A percentile compares a stretch with the other conserved stretches of the same genome.
These are phyloP conservation scores for Phymorhynchus buccinoides DNA, from an alignment of 1,140 invertebrate species.

Conservation along the genomic window DNA sequence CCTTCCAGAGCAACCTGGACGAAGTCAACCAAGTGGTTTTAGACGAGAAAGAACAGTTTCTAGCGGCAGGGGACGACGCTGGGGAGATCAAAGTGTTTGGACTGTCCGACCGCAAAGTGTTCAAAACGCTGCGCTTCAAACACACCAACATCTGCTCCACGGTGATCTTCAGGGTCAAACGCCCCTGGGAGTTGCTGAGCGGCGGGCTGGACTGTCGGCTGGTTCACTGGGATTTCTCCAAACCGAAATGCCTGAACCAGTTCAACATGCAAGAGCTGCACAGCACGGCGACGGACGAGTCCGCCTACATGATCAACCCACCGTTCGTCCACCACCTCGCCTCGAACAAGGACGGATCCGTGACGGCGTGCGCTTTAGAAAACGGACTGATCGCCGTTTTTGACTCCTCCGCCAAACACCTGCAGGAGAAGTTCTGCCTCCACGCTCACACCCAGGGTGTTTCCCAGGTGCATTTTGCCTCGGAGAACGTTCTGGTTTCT, in stretches of 20 bases:
- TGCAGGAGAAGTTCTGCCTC: conserved; percentile 58
- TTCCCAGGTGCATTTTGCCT: conserved; percentile 65
- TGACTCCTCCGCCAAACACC: conserved; percentile 55
- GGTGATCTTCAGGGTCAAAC: conserved; percentile 59
- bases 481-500: conserved; percentile 55
- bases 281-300: conserved; percentile 50
- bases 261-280: conserved; percentile 69
- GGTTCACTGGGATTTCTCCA: conserved; percentile 69
- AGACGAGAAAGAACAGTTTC: conserved; percentile 64
- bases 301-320: conserved; percentile 66
- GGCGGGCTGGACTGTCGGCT: conserved; percentile 67
- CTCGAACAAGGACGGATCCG: conserved; percentile 55
- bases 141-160: conserved; percentile 71
- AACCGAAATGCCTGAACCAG: conserved; percentile 62
- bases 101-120: conserved; percentile 60
- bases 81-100: conserved; percentile 67
- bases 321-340: conserved; percentile 67
- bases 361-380: conserved; percentile 65
- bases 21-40: conserved; percentile 67
- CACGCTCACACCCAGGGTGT: conserved; percentile 66
- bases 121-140: conserved; percentile 66
- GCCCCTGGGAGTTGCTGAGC: conserved; percentile 65
- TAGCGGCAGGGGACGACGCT: conserved; percentile 69
- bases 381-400: conserved; percentile 66
- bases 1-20: conserved; percentile 62